Base-by-base conservation (phyloP, 2,888 invertebrate species). In the Orthosia incerta region DNA sequence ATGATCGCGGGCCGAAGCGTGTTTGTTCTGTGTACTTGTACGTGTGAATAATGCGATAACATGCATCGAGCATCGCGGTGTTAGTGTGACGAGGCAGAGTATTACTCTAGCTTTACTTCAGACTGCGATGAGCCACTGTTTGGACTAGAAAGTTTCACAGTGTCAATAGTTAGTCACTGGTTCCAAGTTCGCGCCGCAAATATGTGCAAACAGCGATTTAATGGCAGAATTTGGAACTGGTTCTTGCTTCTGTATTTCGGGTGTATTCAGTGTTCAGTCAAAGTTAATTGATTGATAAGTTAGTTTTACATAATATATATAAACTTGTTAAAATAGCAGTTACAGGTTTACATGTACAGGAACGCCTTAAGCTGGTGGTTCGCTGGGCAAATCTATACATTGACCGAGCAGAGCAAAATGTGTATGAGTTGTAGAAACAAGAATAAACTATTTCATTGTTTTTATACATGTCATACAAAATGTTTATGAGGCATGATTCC, bases 1-100 rank as follows among this genome's bases (percentile, higher is more conserved):
- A 82, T 87, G 83, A 88, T 91, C 91, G 92, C 92, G 91, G 93
- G 91, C 90, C 91, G 93, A 90, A 89, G 87, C 89, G 89, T 86
- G 88, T 72, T 71, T 79, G 83, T 82, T 80, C 86, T 72, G 81
- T 80, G 83, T 86, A 83, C 79, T 82, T 78, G 80, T 76, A 79
- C 83, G 90, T 89, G 82, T 90, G 83, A 86, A 88, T 90, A 90
- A 86, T 85, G 85, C 87, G 85, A 88, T 86, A 87, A 85, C 56
- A 76, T 78, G 68, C 80, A 69, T 67, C 16, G 26, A 60, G 53
- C 59, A 46, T 67, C 48, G 56, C 15, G 23, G 5, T 12, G 12
- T 18, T 70, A 45, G 60, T n/a, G 53, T 45, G 18, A 55, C 13
- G 31, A 56, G 45, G 23, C 16, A 46, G 46, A 11, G 13, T 51